Percentiles rank a stretch among this genome's conserved stretches.
Conservation (phyloP, 2,113 vertebrate genomes). For the Carlito syrichta region DNA sequence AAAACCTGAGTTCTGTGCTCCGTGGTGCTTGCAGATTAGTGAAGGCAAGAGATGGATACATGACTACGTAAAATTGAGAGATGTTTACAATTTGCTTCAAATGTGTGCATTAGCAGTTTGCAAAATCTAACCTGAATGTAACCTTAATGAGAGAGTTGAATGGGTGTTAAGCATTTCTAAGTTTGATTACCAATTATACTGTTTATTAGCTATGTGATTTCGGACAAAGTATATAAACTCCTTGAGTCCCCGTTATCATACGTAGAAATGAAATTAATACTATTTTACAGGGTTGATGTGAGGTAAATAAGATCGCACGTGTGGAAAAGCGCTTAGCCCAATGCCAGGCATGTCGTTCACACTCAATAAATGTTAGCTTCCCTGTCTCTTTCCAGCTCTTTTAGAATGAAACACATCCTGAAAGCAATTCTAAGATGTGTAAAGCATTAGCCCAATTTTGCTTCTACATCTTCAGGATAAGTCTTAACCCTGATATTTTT, state of each 20-base stretch:
- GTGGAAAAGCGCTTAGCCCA: background rate
- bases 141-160: background rate
- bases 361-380: background rate
- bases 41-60: background rate
- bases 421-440: background rate
- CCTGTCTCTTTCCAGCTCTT: background rate
- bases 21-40: background rate
- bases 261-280: conserved; percentile 19
- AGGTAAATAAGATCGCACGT: background rate
- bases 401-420: conserved; percentile 35
- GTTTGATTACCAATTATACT: background rate
- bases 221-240: background rate
- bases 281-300: background rate
- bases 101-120: too few relatives aligned
- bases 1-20: background rate
- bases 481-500: background rate
- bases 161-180: background rate
- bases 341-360: background rate
- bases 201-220: background rate
- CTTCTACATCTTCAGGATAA: background rate
- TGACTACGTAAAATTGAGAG: background rate
- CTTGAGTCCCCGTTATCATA: background rate
- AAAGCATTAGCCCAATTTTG: background rate
- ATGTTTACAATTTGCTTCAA: background rate
- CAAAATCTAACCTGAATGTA: background rate